Evolutionary conservation across 2,797 vertebrate genomes (phyloP).

Genomic region (Mycteria americana): DNA sequence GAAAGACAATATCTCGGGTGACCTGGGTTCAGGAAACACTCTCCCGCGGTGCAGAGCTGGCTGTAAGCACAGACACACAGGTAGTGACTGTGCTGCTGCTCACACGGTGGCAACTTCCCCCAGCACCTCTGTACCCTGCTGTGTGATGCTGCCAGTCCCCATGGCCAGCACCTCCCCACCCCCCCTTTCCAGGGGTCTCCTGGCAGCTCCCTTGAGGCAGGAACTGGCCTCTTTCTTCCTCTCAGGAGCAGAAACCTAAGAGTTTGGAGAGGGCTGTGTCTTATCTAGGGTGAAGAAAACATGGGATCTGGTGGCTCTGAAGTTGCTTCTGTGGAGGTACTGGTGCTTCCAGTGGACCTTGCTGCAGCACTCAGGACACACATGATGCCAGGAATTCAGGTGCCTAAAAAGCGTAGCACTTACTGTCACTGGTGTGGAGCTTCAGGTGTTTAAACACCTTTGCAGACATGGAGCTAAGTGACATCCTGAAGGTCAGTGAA

Average conservation of each 20-base stretch:
- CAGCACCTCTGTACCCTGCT: neutral
- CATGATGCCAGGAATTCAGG: neutral
- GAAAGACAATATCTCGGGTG: too few relatives aligned
- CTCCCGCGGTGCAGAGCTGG: neutral
- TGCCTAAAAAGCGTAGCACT: rapidly evolving
- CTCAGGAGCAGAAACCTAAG: neutral
- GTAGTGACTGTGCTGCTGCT: neutral
- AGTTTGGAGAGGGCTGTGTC: neutral
- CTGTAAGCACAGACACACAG: rapidly evolving
- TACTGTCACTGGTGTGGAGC: neutral
- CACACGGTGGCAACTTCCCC: rapidly evolving
- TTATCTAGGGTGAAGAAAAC: neutral
- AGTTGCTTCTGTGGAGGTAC: neutral
- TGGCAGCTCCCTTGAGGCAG: neutral
- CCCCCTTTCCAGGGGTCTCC: neutral
- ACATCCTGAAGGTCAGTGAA: neutral
- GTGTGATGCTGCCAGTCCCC: neutral
- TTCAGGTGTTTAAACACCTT: neutral
- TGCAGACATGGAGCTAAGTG: neutral
- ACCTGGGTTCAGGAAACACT: neutral
- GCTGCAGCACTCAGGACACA: neutral
- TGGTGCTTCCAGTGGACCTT: neutral
- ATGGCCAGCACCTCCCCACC: rapidly evolving
- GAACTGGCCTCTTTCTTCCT: neutral
- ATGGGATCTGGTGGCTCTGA: neutral